Base-by-base conservation (phyloP, 92 coral and sea anemone genomes). In the Bergia sp. region DNA sequence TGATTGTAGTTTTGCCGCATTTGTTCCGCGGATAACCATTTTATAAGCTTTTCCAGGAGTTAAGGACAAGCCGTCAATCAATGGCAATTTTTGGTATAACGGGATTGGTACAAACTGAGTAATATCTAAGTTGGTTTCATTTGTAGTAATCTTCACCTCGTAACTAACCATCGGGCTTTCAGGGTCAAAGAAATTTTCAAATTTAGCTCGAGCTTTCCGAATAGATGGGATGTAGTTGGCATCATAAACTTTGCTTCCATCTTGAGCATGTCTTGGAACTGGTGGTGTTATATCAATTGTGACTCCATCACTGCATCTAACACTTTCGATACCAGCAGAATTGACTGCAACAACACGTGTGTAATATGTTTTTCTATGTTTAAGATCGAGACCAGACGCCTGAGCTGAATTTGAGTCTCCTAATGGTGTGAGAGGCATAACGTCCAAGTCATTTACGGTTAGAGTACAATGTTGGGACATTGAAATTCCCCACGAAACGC, bases 221-320 rank as follows among this genome's bases (percentile, higher is more conserved):
- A 91, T 49, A 9, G 98, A 94, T 39, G 92, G 93, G 12, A 92
- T 5, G 67, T 80, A 96, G 20, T 80, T 78, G 2, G 86, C 82
- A 77, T 93, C 98, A 2, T 77, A 37, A 12, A 88, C 84, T 77
- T 95, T 94, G 1, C 90, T 79, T 41, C 95, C 94, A 49, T 93
- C 94, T n/a, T 72, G 90, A 36, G 89, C 58, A 44, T 55, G 72
- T 36, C 80, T 80, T 36, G 98, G 92, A 36, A 90, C 77, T 8
- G 98, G 98, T 5, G 95, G 93, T 3, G 98, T 92, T 3, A 88
- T 92, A 86, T 96, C 98, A 16, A 96, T 91, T 42, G 84, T 47
- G 37, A 96, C 86, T n/a, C 98, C 98, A 89, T 96, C 92, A 87
- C 98, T 94, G 81, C 98, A 96, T 85, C 89, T 93, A 7, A 96